Evolutionary conservation across 2,797 vertebrate species (phyloP).

Genomic region (Dryobates pubescens): DNA sequence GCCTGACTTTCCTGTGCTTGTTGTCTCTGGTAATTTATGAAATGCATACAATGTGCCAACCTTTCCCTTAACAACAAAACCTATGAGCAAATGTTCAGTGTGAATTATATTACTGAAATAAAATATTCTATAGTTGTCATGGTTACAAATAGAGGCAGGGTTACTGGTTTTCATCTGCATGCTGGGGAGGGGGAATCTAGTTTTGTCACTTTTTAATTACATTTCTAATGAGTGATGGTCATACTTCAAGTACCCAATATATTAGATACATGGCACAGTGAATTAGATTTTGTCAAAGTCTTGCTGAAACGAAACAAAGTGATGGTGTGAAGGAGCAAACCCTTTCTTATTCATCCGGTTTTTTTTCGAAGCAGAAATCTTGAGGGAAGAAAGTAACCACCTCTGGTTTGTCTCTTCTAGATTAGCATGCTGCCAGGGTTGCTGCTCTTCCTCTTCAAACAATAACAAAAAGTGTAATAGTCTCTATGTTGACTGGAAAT

Average conservation of each 20-base stretch:
- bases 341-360: not conserved
- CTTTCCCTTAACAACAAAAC: constrained; percentile 71
- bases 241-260: constrained; percentile 58
- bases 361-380: constrained; percentile 41
- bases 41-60: constrained; percentile 44
- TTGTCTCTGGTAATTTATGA: constrained; percentile 26
- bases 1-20: constrained; percentile 23
- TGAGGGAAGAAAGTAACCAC: constrained; percentile 46
- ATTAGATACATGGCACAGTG: constrained; percentile 7
- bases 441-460: not conserved
- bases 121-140: constrained; percentile 84
- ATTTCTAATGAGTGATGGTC: constrained; percentile 71
- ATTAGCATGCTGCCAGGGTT: constrained; percentile 8
- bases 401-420: constrained; percentile 25
- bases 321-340: constrained; percentile 22
- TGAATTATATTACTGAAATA: constrained; percentile 78
- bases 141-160: constrained; percentile 83
- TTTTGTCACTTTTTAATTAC: constrained; percentile 78
- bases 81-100: constrained; percentile 66
- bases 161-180: constrained; percentile 80
- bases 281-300: constrained; percentile 60
- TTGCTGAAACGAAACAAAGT: constrained; percentile 64
- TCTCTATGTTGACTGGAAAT: not conserved
- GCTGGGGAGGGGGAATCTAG: constrained; percentile 59
- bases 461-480: not conserved